Base-by-base conservation (phyloP, 1,140 invertebrate species). In the Musca domestica region DNA sequence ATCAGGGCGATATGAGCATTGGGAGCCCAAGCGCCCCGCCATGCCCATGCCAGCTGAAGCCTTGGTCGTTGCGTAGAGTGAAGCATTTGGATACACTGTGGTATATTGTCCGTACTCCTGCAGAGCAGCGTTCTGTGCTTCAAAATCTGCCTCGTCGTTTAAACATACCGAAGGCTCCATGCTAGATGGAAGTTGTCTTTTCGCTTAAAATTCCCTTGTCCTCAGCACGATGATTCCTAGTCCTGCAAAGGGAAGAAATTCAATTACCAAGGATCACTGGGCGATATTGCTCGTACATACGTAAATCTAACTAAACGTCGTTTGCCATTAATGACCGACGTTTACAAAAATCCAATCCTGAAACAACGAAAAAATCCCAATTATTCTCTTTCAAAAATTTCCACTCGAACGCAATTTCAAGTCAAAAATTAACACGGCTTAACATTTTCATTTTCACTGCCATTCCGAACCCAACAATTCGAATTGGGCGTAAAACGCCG, bases 41-140 rank as follows among this genome's bases (percentile, higher is more conserved):
- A 82, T 27, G 15, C 73, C 64, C 22, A 73, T 72, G 52, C 76
- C 70, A 12, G 68, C 76, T 46, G 73, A 51, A 17, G 74, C 68
- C 61, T 76, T 76, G 1, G 65, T 54, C 22, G 69, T 74, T 64
- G 73, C 74, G 67, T 76, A 70, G 75, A 75, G 71, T 72, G 84
- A 71, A 73, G 82, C 76, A 82, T 84, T 76, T 83, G 85, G 14
- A 77, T 76, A 72, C 74, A 77, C 74, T 71, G 81, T 67, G 19
- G 83, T 82, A 76, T 88, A 88, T 67, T 86, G 86, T 49, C 88
- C 87, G 76, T 88, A 89, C 71, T 89, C 87, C 72, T 85, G 85
- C 75, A 79, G 74, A 25, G 75, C 70, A 23, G 75, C 70, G 66
- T 77, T 79, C 63, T 79, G 74, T 10, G 72, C 63, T 69, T 76